These are phyloP conservation scores for Yponomeuta plumbellus DNA, from an alignment of 2,888 invertebrate species.

Conservation along the genomic window DNA sequence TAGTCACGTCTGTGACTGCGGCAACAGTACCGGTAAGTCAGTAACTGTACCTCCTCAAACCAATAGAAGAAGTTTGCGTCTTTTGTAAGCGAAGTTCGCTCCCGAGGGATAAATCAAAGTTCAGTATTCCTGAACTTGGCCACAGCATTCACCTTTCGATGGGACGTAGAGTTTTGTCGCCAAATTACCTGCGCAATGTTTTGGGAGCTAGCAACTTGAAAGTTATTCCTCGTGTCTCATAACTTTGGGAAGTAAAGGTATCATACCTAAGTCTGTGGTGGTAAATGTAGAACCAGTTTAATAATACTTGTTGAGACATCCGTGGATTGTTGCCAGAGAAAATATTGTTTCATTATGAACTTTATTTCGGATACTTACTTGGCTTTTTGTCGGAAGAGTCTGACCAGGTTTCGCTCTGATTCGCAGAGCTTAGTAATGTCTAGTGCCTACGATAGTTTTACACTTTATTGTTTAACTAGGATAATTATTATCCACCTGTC, in stretches of 20 bases:
- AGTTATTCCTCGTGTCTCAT: not conserved
- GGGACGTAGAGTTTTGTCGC: conserved; percentile 7
- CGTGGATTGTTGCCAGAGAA: no score
- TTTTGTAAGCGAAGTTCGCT: conserved; percentile 16
- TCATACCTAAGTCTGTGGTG: no score
- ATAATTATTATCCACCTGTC: no score
- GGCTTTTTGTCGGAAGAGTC: no score
- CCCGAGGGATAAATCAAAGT: conserved; percentile 21
- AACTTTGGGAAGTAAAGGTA: not conserved
- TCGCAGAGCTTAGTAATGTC: no score
- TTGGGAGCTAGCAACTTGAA: not conserved
- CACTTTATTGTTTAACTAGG: no score
- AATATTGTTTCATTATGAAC: no score
- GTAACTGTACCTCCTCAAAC: not conserved
- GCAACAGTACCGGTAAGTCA: not conserved
- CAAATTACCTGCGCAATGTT: not conserved
- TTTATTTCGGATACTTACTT: no score
- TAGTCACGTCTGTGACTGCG: not conserved
- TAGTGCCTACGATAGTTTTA: no score
- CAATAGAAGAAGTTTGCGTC: conserved; percentile 5
- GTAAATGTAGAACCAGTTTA: no score
- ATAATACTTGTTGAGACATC: no score
- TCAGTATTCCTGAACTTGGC: conserved; percentile 10
- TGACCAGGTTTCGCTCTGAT: no score
- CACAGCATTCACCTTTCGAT: conserved; percentile 8